phyloP scores from a whole-genome alignment of 1,140 invertebrate species.

The Achatina immaculata region DNA sequence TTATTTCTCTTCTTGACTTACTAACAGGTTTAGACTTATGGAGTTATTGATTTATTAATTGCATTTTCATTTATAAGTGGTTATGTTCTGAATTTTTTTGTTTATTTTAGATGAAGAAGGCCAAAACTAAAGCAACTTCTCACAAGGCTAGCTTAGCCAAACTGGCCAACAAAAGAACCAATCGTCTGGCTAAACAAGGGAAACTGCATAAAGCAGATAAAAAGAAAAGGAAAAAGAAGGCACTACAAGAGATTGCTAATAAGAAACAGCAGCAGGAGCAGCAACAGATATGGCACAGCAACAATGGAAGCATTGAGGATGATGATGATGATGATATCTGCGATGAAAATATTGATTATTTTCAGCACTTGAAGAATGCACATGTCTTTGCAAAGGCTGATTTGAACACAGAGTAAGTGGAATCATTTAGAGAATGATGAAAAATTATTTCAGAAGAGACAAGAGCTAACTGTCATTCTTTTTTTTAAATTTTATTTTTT shows the following conservation, averaged over 20 bases:
- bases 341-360: constrained; percentile 40
- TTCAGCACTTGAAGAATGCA: constrained; percentile 30
- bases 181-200: constrained; percentile 66
- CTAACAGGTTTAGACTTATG: too few species aligned
- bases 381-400: constrained; percentile 40
- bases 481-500: too few species aligned
- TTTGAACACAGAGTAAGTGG: constrained; percentile 41
- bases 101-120: constrained; percentile 7
- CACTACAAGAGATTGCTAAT: constrained; percentile 50
- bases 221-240: constrained; percentile 45
- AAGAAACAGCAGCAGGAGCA: constrained; percentile 43
- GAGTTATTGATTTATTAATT: too few species aligned
- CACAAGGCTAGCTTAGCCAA: constrained; percentile 53
- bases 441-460: too few species aligned
- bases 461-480: too few species aligned
- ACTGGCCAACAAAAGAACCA: constrained; percentile 63
- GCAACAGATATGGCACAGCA: constrained; percentile 10
- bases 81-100: too few species aligned
- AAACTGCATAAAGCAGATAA: constrained; percentile 50
- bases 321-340: constrained; percentile 3
- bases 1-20: too few species aligned
- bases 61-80: too few species aligned
- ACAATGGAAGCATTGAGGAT: constrained; percentile 8
- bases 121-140: constrained; percentile 16
- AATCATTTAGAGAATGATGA: too few species aligned